Conservation (phyloP, 1,140 invertebrate species). For the Antheraea mylitta region DNA sequence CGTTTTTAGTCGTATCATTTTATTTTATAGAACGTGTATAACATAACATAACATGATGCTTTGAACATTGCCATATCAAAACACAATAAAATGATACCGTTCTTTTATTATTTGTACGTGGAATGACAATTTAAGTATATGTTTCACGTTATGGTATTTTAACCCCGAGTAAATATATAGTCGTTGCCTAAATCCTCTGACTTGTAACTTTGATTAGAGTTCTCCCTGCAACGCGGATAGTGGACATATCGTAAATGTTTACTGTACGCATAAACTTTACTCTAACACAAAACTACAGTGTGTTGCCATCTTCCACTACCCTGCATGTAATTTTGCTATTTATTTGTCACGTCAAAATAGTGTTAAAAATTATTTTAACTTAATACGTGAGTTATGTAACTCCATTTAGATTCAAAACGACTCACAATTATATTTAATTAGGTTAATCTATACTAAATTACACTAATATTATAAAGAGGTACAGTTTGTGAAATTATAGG, state of each 20-base stretch:
- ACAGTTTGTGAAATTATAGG: no score
- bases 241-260: slow-evolving; percentile 42
- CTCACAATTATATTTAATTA: no score
- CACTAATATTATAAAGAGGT: no score
- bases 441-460: no score
- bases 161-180: slow-evolving; percentile 22
- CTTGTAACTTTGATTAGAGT: slow-evolving; percentile 52
- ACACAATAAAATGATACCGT: neutral
- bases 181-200: slow-evolving; percentile 37
- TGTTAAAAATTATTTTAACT: neutral
- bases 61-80: neutral
- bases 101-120: neutral
- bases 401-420: no score
- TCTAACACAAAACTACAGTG: slow-evolving; percentile 7
- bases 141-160: slow-evolving; percentile 1
- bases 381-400: no score
- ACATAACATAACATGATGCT: neutral
- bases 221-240: slow-evolving; percentile 25
- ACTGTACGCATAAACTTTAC: slow-evolving; percentile 28
- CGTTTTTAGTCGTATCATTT: no score
- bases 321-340: neutral
- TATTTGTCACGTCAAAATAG: neutral
- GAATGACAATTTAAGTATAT: neutral
- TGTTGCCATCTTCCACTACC: neutral
- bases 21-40: neutral